phyloP scores from a whole-genome alignment of 2,888 invertebrate genomes.

The Drosophila bunnanda region DNA sequence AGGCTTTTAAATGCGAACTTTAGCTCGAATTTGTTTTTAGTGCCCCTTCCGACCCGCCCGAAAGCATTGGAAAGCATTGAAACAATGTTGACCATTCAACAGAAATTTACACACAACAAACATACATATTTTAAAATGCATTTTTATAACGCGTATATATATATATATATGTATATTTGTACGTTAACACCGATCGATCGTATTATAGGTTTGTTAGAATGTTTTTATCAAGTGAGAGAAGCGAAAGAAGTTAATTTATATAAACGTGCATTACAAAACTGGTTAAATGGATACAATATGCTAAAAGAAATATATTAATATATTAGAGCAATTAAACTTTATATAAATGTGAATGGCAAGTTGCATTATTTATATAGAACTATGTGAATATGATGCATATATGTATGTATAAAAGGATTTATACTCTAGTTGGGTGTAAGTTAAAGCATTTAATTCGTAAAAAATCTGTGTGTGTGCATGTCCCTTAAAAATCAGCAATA shows the following conservation, averaged over 20 bases:
- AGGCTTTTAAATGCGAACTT: slow-evolving; percentile 62
- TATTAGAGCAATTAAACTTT: slow-evolving; percentile 43
- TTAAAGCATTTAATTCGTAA: slow-evolving; percentile 68
- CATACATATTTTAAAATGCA: slow-evolving; percentile 69
- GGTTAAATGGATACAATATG: slow-evolving; percentile 76
- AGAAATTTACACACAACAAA: slow-evolving; percentile 7
- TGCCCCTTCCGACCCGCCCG: slow-evolving; percentile 29
- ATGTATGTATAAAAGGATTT: slow-evolving; percentile 46
- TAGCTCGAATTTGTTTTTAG: slow-evolving; percentile 70
- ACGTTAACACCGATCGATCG: slow-evolving; percentile 41
- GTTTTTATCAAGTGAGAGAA: slow-evolving; percentile 49
- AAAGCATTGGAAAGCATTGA: slow-evolving; percentile 13
- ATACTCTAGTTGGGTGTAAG: slow-evolving; percentile 47
- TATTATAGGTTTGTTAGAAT: slow-evolving; percentile 60
- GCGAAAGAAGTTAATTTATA: slow-evolving; percentile 40
- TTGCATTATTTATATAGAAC: slow-evolving; percentile 45
- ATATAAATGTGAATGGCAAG: slow-evolving; percentile 27
- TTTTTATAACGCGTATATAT: slow-evolving; percentile 62
- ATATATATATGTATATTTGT: slow-evolving; percentile 38
- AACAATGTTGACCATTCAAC: slow-evolving; percentile 15
- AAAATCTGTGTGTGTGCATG: slow-evolving; percentile 44
- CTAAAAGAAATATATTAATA: slow-evolving; percentile 45
- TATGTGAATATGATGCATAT: slow-evolving; percentile 47
- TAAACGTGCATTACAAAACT: slow-evolving; percentile 67
- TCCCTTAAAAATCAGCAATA: slow-evolving; percentile 14